Evolutionary conservation across 2,888 invertebrate genomes (phyloP).

Genomic region (Empis stercorea): DNA sequence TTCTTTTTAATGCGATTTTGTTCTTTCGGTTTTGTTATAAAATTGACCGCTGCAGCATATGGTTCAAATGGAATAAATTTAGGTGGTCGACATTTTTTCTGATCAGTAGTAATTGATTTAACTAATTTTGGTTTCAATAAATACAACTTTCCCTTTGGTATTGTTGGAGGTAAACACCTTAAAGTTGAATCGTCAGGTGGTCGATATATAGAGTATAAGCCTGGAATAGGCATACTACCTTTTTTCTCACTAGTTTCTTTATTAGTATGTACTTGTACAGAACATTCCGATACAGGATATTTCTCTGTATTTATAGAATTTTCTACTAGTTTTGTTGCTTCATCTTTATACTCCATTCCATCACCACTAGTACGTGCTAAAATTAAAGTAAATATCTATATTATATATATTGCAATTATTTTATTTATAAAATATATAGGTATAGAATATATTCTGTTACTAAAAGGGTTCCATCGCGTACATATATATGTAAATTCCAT

Average conservation of each 20-base stretch:
- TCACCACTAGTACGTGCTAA: slow-evolving; percentile 11
- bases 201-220: background rate
- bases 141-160: slow-evolving; percentile 45
- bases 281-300: background rate
- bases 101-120: slow-evolving; percentile 24
- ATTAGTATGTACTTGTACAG: background rate
- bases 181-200: background rate
- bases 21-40: slow-evolving; percentile 42
- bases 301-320: background rate
- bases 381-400: too few relatives aligned
- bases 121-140: slow-evolving; percentile 49
- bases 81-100: slow-evolving; percentile 44
- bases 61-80: slow-evolving; percentile 84
- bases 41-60: slow-evolving; percentile 71
- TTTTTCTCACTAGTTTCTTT: background rate
- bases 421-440: too few relatives aligned
- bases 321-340: background rate
- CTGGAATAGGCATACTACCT: background rate
- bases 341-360: slow-evolving; percentile 11
- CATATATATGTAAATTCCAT: too few relatives aligned
- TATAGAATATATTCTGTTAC: too few relatives aligned
- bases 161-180: slow-evolving; percentile 32
- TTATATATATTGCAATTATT: too few relatives aligned
- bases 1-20: slow-evolving; percentile 18
- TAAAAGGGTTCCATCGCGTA: too few relatives aligned